Percentiles rank a stretch among this genome's conserved stretches.
Conservation (phyloP, 2,113 vertebrate species). For the Nothoprocta pentlandii region DNA sequence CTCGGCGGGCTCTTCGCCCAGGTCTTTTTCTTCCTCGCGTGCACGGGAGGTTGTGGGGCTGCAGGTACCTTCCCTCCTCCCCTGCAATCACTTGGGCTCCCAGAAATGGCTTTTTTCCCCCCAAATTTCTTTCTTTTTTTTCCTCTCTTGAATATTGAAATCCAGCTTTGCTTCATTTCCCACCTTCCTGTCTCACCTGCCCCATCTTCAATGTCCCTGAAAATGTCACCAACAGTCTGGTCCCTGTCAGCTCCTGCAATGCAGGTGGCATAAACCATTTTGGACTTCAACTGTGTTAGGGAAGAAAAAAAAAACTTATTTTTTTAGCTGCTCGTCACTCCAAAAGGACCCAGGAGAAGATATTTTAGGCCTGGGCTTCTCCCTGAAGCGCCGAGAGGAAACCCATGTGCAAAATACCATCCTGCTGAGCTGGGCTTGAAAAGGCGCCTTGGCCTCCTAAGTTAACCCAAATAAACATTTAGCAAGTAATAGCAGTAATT, state of each 20-base stretch:
- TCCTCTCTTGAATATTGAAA: not conserved
- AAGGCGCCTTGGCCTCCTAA: constrained; percentile 10
- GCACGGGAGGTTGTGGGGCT: not conserved
- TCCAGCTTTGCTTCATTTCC: not conserved
- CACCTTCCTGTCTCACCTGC: not conserved
- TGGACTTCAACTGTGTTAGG: not conserved
- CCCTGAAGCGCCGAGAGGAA: no score
- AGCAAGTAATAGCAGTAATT: constrained; percentile 53
- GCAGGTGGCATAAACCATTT: not conserved
- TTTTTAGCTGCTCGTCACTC: not conserved
- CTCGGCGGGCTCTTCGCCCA: not conserved
- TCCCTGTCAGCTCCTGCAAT: not conserved
- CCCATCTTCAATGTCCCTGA: not conserved
- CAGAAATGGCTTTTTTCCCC: not conserved
- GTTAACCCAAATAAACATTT: constrained; percentile 38
- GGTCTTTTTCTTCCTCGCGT: not conserved
- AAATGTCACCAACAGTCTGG: not conserved
- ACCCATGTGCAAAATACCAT: not conserved
- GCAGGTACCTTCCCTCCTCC: not conserved
- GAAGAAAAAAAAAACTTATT: not conserved
- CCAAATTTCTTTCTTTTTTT: not conserved
- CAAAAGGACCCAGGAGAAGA: not conserved
- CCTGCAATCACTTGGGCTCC: not conserved
- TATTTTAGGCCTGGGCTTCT: no score
- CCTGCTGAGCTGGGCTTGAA: constrained; percentile 33